These are phyloP conservation scores for Gandaritis pyraliata DNA, from an alignment of 2,888 invertebrate genomes.

Conservation along the genomic window DNA sequence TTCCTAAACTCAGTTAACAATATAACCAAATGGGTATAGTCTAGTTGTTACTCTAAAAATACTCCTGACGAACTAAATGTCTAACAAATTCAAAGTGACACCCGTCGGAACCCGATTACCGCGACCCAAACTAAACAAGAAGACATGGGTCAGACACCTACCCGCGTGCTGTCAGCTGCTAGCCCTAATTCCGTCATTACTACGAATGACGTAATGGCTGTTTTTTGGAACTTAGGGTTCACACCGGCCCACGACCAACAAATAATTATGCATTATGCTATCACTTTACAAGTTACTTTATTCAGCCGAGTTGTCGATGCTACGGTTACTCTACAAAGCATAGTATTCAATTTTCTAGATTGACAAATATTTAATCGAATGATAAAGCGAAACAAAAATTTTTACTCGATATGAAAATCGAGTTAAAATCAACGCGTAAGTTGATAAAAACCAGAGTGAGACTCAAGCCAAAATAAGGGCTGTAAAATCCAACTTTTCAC, in stretches of 20 bases:
- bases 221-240: not conserved
- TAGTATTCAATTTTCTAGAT: no score
- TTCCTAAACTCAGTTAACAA: no score
- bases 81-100: constrained; percentile 42
- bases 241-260: no score
- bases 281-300: no score
- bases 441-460: not conserved
- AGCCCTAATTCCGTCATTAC: constrained; percentile 15
- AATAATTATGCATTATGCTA: no score
- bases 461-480: not conserved
- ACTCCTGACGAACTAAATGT: constrained; percentile 30
- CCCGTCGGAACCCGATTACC: constrained; percentile 32
- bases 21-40: no score
- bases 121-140: constrained; percentile 26
- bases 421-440: no score
- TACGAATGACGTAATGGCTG: constrained; percentile 4
- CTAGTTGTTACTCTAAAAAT: constrained; percentile 20
- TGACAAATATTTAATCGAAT: no score
- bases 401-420: no score
- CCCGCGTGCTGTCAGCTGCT: constrained; percentile 7
- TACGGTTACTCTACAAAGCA: no score
- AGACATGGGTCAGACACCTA: constrained; percentile 26
- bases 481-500: constrained; percentile 20
- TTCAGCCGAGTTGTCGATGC: no score
- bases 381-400: no score